phyloP scores from a whole-genome alignment of 1,140 invertebrate species.

The Chionoecetes opilio region DNA sequence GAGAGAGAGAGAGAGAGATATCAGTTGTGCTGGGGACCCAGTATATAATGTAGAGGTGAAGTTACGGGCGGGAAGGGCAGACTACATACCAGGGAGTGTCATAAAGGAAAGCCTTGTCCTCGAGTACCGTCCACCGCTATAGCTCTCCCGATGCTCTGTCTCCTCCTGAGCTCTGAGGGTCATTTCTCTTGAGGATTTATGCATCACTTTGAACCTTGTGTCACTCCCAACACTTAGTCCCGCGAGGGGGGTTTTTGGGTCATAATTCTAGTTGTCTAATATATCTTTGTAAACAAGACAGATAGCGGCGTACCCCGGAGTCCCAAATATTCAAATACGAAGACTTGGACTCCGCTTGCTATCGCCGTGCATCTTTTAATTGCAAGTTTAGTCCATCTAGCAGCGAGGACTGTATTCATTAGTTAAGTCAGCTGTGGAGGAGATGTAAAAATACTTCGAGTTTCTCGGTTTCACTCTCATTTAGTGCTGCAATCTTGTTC shows the following conservation, averaged over 20 bases:
- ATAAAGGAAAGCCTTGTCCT: background rate
- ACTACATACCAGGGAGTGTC: background rate
- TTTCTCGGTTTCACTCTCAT: constrained; percentile 27
- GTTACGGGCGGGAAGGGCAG: background rate
- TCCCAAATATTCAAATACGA: constrained; percentile 34
- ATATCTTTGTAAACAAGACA: constrained; percentile 42
- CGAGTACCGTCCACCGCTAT: background rate
- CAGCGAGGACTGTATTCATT: constrained; percentile 20
- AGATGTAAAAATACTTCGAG: constrained; percentile 37
- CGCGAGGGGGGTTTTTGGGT: constrained; percentile 4
- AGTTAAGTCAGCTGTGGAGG: constrained; percentile 36
- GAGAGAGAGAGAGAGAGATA: background rate
- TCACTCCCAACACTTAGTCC: constrained; percentile 20
- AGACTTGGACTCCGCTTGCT: background rate
- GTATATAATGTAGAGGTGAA: background rate
- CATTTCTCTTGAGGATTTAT: constrained; percentile 49
- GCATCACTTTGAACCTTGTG: background rate
- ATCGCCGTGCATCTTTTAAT: constrained; percentile 50
- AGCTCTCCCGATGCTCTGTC: background rate
- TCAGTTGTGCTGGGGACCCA: background rate
- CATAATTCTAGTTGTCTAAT: constrained; percentile 46
- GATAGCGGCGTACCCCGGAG: constrained; percentile 27
- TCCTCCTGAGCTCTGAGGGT: background rate
- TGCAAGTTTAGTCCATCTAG: constrained; percentile 36
- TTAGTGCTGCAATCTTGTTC: constrained; percentile 20